A percentile compares a stretch with the other conserved stretches of the same genome.
phyloP scores from a whole-genome alignment of 1,140 invertebrate species.

The Tetragnatha versicolor region DNA sequence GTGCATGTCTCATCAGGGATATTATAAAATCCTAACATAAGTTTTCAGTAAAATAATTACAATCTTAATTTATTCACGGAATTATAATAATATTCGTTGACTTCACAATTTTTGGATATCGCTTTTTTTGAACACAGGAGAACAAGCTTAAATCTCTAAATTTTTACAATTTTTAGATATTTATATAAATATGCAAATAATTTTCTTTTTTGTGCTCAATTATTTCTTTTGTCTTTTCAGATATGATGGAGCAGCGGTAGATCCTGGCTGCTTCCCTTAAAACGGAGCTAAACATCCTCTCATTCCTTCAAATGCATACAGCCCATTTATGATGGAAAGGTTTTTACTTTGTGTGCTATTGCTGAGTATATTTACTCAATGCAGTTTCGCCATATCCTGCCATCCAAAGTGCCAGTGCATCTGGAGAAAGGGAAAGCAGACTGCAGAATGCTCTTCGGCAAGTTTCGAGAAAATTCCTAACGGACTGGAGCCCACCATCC shows the following conservation, averaged over 20 bases:
- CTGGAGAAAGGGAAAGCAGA: conserved; percentile 90
- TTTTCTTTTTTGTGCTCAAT: too few relatives aligned
- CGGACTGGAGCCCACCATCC: conserved; percentile 84
- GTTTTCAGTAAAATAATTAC: too few relatives aligned
- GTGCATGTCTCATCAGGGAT: too few relatives aligned
- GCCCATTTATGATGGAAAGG: conserved; percentile 37
- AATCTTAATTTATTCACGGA: too few relatives aligned
- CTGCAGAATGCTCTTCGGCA: conserved; percentile 82
- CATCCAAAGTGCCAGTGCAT: conserved; percentile 82
- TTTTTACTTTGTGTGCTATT: conserved; percentile 17
- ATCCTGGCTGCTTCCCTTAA: neutral
- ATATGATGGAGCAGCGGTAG: neutral
- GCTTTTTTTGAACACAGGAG: too few relatives aligned
- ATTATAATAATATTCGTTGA: too few relatives aligned
- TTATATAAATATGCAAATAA: too few relatives aligned
- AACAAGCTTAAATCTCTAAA: too few relatives aligned
- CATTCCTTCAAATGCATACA: neutral
- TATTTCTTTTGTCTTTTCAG: too few relatives aligned
- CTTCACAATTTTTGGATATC: too few relatives aligned
- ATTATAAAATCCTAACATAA: too few relatives aligned
- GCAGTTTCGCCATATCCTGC: conserved; percentile 65
- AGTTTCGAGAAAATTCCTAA: conserved; percentile 76
- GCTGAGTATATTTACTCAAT: conserved; percentile 39
- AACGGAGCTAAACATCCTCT: neutral
- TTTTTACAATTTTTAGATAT: too few relatives aligned